A percentile compares a stretch with the other conserved stretches of the same genome.
Conservation (phyloP, 1,140 invertebrate species). For the Daktulosphaira vitifoliae region DNA sequence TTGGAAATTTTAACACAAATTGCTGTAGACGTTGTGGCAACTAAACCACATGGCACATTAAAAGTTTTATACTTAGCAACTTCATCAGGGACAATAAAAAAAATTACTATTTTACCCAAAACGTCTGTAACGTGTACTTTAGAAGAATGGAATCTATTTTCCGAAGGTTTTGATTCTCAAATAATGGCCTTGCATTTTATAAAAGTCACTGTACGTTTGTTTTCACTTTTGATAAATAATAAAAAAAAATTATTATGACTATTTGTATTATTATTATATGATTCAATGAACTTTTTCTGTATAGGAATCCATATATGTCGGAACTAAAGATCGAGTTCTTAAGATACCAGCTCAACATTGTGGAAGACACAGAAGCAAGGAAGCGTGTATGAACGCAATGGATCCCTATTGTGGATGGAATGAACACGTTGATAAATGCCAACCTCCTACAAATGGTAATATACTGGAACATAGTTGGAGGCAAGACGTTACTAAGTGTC, state of each 20-base stretch:
- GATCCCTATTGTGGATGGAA: constrained; percentile 95
- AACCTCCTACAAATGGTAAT: constrained; percentile 54
- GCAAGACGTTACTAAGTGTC: constrained; percentile 56
- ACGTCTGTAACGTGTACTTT: constrained; percentile 67
- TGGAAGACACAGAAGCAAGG: constrained; percentile 55
- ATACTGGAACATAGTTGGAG: constrained; percentile 56
- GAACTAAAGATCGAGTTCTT: constrained; percentile 59
- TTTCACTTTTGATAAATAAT: background rate
- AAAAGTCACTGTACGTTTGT: constrained; percentile 59
- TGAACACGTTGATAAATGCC: constrained; percentile 59
- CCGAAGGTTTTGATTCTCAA: constrained; percentile 46
- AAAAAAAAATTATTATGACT: background rate
- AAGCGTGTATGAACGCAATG: constrained; percentile 69
- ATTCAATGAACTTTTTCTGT: constrained; percentile 35
- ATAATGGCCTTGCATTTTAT: constrained; percentile 67
- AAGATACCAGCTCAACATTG: constrained; percentile 70
- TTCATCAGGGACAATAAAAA: constrained; percentile 63
- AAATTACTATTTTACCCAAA: constrained; percentile 63
- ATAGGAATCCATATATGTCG: constrained; percentile 72
- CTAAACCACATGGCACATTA: constrained; percentile 54
- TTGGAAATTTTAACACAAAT: constrained; percentile 70
- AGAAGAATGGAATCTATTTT: constrained; percentile 69
- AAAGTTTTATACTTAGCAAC: constrained; percentile 74
- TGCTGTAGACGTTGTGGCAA: constrained; percentile 63
- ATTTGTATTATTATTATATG: too few relatives aligned